phyloP scores from a whole-genome alignment of 2,888 invertebrate species.

The Scaptomyza flava region DNA sequence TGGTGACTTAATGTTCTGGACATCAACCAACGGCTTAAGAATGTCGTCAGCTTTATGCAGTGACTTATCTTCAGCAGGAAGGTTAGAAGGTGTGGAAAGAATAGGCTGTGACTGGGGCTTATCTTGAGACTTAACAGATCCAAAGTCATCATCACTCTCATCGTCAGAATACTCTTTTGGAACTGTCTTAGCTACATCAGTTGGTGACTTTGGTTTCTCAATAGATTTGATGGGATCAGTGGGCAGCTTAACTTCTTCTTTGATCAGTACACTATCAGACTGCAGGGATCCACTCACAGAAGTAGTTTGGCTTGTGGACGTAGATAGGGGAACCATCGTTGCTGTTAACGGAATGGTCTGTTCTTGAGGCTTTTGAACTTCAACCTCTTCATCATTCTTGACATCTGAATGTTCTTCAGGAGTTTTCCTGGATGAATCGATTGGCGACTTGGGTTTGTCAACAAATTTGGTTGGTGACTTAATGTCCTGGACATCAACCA shows the following conservation, averaged over 20 bases:
- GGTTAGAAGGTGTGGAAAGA: not conserved
- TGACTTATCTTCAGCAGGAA: not conserved
- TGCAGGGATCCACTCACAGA: not conserved
- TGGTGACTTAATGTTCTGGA: not conserved
- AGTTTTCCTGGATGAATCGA: not conserved
- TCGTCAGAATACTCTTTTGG: not conserved
- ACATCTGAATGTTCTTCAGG: slow-evolving; percentile 1
- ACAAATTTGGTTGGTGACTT: slow-evolving; percentile 21
- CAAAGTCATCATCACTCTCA: not conserved
- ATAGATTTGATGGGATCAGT: not conserved
- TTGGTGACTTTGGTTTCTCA: slow-evolving; percentile 1
- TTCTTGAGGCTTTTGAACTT: slow-evolving; percentile 8
- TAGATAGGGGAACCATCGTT: not conserved
- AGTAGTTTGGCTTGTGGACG: not conserved
- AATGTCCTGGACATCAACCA: not conserved
- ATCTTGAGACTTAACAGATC: not conserved
- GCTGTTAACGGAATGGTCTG: not conserved
- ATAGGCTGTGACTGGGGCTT: not conserved
- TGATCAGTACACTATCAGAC: not conserved
- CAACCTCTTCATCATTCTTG: slow-evolving; percentile 22
- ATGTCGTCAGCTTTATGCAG: slow-evolving; percentile 2
- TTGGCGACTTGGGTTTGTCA: slow-evolving; percentile 26
- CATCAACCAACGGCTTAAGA: not conserved
- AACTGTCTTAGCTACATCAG: not conserved
- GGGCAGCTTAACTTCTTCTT: not conserved